Base-by-base conservation (phyloP, 2,888 invertebrate species). In the Chesias legatella region DNA sequence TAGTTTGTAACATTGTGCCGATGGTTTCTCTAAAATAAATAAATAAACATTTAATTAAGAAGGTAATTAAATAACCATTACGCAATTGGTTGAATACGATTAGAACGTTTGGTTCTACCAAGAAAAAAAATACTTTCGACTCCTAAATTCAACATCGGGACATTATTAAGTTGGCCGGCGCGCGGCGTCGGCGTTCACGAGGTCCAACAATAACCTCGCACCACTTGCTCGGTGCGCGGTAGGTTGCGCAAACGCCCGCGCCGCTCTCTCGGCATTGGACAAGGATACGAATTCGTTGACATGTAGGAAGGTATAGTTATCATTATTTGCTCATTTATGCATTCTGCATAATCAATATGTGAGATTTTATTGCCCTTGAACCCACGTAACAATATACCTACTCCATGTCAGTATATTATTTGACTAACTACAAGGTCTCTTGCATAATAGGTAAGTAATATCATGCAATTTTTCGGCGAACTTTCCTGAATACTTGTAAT, bases 211-310 rank as follows among this genome's bases (percentile, higher is more conserved):
- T 79, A 85, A 79, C 86, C 85, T 85, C 84, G 86, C 85, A 86
- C 83, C 77, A 84, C 71, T 83, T 68, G 66, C 67, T 61, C 63
- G 63, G 53, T 50, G 53, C 51, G 60, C 59, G 53, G 45, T 33
- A 11, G 31, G 44, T 73, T 73, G 70, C 71, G 71, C 63, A 72
- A 72, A 59, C 64, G 60, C 60, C 42, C 36, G 37, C 45, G 63
- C 79, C 85, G 69, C 58, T 86, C 86, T 86, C 86, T 86, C 79
- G 85, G 73, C 86, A 86, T 83, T 86, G 86, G 76, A 70, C 72
- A 61, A 67, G 73, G 72, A 73, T 63, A 67, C 62, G 38, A 58
- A 60, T 52, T 54, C 56, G 51, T 39, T 21, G 22, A 30, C 21
- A 34, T 31, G 17, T 31, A 23, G 20, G 11, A 28, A 32, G 35